phyloP scores from a whole-genome alignment of 2,113 vertebrate genomes.

The Mola mola region DNA sequence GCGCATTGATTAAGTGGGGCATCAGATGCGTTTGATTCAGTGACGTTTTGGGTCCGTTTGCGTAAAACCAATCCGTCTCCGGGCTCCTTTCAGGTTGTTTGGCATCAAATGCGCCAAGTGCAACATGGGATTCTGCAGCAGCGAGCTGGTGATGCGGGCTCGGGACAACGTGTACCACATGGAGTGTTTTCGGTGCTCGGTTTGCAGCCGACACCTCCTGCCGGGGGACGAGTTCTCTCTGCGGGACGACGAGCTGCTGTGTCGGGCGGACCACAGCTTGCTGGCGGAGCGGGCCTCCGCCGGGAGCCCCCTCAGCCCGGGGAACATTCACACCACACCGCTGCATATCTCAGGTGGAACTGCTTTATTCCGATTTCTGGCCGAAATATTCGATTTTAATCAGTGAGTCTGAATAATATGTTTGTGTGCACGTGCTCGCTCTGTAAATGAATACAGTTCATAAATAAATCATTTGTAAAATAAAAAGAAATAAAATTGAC shows the following conservation, averaged over 20 bases:
- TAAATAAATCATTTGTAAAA: too few relatives aligned
- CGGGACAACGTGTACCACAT: conserved; percentile 94
- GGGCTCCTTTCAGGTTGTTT: conserved; percentile 87
- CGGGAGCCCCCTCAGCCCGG: conserved; percentile 87
- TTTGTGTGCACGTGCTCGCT: too few relatives aligned
- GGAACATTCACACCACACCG: conserved; percentile 77
- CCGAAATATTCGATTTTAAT: too few relatives aligned
- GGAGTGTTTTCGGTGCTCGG: conserved; percentile 96
- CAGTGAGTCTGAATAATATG: too few relatives aligned
- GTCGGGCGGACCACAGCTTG: conserved; percentile 90
- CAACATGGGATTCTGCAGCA: conserved; percentile 92
- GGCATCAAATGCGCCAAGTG: conserved; percentile 96
- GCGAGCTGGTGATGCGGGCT: conserved; percentile 95
- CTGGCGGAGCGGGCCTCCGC: conserved; percentile 82
- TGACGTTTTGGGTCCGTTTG: too few relatives aligned
- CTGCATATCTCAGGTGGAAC: conserved; percentile 89
- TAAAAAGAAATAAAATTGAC: too few relatives aligned
- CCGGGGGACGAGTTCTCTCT: conserved; percentile 97
- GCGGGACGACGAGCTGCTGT: conserved; percentile 92
- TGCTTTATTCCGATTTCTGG: too few relatives aligned
- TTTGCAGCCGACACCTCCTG: conserved; percentile 93
- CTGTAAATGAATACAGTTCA: too few relatives aligned
- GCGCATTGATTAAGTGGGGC: too few relatives aligned
- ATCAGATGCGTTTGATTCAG: too few relatives aligned
- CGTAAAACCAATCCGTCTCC: conserved; percentile 19